Evolutionary conservation across 2,113 vertebrate genomes (phyloP).

Genomic region (Clinocottus analis): DNA sequence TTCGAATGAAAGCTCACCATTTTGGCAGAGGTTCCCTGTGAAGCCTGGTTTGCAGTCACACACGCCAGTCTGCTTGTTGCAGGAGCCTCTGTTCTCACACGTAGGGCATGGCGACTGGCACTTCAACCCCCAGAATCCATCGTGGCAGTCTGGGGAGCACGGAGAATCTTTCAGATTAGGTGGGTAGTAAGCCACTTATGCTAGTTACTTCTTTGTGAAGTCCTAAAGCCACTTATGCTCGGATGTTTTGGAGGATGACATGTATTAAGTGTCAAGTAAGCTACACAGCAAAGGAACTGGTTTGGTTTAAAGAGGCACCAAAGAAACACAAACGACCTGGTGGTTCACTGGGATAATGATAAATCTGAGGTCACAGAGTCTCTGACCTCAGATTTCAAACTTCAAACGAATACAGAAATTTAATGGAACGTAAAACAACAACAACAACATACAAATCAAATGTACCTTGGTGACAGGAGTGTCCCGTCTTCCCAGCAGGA

Average conservation of each 20-base stretch:
- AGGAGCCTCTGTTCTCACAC: slow-evolving; percentile 78
- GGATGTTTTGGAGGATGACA: not conserved
- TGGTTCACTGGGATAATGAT: not conserved
- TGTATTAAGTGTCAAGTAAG: not conserved
- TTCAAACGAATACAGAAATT: not conserved
- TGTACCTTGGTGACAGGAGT: slow-evolving; percentile 69
- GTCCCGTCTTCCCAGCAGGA: slow-evolving; percentile 80
- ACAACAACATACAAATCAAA: not conserved
- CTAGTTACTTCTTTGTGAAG: slow-evolving; percentile 4
- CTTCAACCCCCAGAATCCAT: slow-evolving; percentile 79
- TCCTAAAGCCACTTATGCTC: slow-evolving; percentile 5
- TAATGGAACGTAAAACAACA: not conserved
- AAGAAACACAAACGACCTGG: not conserved
- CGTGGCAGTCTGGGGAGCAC: slow-evolving; percentile 75
- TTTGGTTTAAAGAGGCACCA: not conserved
- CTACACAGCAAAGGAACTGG: not conserved
- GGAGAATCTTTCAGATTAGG: slow-evolving; percentile 33
- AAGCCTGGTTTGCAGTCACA: slow-evolving; percentile 81
- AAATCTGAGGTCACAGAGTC: too few species aligned
- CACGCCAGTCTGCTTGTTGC: slow-evolving; percentile 76
- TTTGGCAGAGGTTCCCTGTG: slow-evolving; percentile 72
- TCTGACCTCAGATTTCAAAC: too few species aligned
- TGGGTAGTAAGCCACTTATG: slow-evolving; percentile 1
- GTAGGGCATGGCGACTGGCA: slow-evolving; percentile 74
- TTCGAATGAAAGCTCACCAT: slow-evolving; percentile 62